Conservation (phyloP, 1,140 invertebrate species). For the Drosophila funebris region DNA sequence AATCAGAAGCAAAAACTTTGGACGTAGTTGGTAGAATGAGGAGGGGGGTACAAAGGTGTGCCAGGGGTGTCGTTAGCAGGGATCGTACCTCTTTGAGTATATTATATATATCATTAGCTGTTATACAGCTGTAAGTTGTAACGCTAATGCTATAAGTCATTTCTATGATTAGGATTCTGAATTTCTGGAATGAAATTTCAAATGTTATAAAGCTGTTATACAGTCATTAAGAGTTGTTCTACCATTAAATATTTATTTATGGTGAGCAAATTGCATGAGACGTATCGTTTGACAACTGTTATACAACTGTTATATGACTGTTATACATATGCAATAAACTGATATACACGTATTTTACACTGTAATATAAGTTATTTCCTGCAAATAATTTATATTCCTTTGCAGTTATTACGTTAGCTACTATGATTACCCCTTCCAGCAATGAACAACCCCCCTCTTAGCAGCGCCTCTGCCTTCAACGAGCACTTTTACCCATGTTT, state of each 20-base stretch:
- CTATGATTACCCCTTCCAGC: neutral
- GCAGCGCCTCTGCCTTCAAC: constrained; percentile 18
- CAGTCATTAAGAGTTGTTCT: too few species aligned
- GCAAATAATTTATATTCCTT: too few species aligned
- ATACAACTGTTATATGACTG: neutral
- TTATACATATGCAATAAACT: too few species aligned
- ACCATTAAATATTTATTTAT: too few species aligned
- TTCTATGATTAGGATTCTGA: too few species aligned
- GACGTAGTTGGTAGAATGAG: constrained; percentile 53
- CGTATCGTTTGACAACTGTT: neutral
- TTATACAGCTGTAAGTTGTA: too few species aligned
- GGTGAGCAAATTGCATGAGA: neutral
- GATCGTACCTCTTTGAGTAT: neutral
- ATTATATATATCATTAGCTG: too few species aligned
- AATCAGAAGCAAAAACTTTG: constrained; percentile 47
- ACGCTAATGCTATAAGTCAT: too few species aligned
- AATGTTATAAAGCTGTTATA: too few species aligned
- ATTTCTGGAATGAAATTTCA: too few species aligned
- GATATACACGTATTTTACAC: too few species aligned
- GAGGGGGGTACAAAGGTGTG: neutral
- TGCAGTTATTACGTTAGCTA: neutral
- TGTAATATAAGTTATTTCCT: neutral
- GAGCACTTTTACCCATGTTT: constrained; percentile 47
- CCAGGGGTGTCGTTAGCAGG: neutral
- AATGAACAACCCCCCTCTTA: neutral